Evolutionary conservation across 92 coral and sea anemone species (phyloP).

Genomic region (Zoanthus sansibaricus): DNA sequence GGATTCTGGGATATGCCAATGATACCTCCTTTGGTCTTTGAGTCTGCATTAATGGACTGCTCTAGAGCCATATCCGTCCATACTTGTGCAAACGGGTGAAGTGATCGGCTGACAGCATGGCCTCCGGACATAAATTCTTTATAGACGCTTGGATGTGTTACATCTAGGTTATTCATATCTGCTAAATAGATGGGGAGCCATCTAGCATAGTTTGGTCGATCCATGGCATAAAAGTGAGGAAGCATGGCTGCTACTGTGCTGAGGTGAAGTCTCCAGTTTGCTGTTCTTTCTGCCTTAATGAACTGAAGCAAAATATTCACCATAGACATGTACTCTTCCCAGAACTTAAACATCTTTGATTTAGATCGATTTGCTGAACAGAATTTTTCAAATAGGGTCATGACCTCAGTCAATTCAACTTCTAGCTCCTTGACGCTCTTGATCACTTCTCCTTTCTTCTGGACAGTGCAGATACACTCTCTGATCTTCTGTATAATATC

Average conservation of each 20-base stretch:
- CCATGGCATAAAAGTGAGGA: slow-evolving; percentile 68
- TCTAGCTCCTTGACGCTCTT: not conserved
- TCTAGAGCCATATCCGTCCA: slow-evolving; percentile 11
- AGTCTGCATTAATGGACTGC: not conserved
- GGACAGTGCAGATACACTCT: not conserved
- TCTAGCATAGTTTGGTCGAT: slow-evolving; percentile 55
- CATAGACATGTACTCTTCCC: slow-evolving; percentile 58
- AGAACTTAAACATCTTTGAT: slow-evolving; percentile 59
- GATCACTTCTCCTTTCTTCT: not conserved
- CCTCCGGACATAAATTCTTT: slow-evolving; percentile 52
- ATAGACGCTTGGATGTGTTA: slow-evolving; percentile 54
- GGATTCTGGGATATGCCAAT: not conserved
- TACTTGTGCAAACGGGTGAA: slow-evolving; percentile 17
- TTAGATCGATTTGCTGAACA: slow-evolving; percentile 35
- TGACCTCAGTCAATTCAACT: slow-evolving; percentile 18
- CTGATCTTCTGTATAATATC: too few species aligned
- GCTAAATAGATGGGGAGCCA: slow-evolving; percentile 65
- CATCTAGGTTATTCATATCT: slow-evolving; percentile 54
- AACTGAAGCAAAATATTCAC: slow-evolving; percentile 54
- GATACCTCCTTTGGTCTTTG: too few species aligned
- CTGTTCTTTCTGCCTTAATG: slow-evolving; percentile 63
- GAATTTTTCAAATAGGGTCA: not conserved
- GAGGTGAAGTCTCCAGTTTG: slow-evolving; percentile 63
- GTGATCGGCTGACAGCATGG: slow-evolving; percentile 12
- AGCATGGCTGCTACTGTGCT: slow-evolving; percentile 49